These are phyloP conservation scores for Epirrhoe tristata DNA, from an alignment of 2,888 invertebrate genomes.

Conservation along the genomic window DNA sequence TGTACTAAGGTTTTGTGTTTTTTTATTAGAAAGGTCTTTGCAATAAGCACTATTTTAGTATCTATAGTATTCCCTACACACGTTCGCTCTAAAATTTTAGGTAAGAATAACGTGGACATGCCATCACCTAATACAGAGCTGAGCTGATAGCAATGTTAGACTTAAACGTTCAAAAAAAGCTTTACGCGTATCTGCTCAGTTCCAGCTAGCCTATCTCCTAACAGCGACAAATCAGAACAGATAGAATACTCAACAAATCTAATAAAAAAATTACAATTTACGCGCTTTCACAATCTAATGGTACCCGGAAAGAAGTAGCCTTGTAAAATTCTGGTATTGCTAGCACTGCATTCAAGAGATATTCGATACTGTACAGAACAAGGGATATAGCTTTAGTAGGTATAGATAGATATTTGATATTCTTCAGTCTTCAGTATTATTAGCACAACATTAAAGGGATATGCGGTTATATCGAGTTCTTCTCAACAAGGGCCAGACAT, in stretches of 20 bases:
- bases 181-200: conserved; percentile 18
- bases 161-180: neutral
- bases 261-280: too few species aligned
- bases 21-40: conserved; percentile 30
- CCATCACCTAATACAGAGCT: conserved; percentile 21
- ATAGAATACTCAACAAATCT: conserved; percentile 18
- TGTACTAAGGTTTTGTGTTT: conserved; percentile 17
- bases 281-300: too few species aligned
- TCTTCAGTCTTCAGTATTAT: too few species aligned
- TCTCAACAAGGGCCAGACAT: too few species aligned
- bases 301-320: too few species aligned
- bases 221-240: conserved; percentile 26
- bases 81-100: conserved; percentile 32
- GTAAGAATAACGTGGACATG: conserved; percentile 30
- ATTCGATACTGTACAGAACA: too few species aligned
- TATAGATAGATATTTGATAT: too few species aligned
- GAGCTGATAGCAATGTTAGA: conserved; percentile 22
- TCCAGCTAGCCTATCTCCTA: conserved; percentile 22
- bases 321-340: too few species aligned
- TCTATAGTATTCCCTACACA: conserved; percentile 32
- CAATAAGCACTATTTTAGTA: conserved; percentile 36
- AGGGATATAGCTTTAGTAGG: too few species aligned
- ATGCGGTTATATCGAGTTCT: too few species aligned
- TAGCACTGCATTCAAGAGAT: too few species aligned
- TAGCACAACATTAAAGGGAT: too few species aligned